Evolutionary conservation across 2,797 vertebrate species (phyloP), one percentile per base, ranked within the genome.

Genomic region (Odontamblyopus lacepedii): DNA sequence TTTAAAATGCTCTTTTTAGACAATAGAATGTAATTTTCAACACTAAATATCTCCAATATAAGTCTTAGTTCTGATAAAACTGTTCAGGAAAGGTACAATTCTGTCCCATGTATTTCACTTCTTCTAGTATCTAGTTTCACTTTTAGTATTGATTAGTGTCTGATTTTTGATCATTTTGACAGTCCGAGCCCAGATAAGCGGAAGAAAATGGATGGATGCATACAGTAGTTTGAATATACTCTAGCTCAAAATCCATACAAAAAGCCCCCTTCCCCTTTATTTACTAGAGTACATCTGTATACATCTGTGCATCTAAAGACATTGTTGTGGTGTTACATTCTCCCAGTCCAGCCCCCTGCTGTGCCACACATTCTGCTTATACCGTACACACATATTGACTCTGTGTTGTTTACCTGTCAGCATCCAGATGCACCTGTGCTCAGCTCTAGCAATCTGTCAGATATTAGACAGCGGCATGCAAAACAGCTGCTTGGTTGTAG

Each of bases 401-500:
- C 66, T 56, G 50, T 65, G 55, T 79, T 83, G 63, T 82, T 83
- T 76, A 67, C 73, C 71, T 76, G 62, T 69, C 73, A 74, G 67
- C 59, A 12, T 70, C 85, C 56, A 71, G 53, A 5, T 76, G 82
- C 86, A 85, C 87, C 87, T 80, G 44, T 48, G 83, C 76, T 85
- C 79, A 78, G 62, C 73, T 84, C 63, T 74, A 76, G 82, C 78
- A 71, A n/a, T 78, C 79, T 82, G 67, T 72, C 72, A 87, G 68
- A 78, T 72, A 78, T 84, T 81, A 63, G 67, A 80, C 78, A 70
- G 65, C 32, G 30, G 78, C 74, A 50, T 71, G 70, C 48, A 18
- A 59, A 80, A 79, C 90, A 90, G 88, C 91, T 92, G 88, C 65
- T 79, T 6, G 3, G 13, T 63, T 67, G 81, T 81, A 27, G 41